phyloP scores from a whole-genome alignment of 2,797 vertebrate species.

The Anniella stebbinsi region DNA sequence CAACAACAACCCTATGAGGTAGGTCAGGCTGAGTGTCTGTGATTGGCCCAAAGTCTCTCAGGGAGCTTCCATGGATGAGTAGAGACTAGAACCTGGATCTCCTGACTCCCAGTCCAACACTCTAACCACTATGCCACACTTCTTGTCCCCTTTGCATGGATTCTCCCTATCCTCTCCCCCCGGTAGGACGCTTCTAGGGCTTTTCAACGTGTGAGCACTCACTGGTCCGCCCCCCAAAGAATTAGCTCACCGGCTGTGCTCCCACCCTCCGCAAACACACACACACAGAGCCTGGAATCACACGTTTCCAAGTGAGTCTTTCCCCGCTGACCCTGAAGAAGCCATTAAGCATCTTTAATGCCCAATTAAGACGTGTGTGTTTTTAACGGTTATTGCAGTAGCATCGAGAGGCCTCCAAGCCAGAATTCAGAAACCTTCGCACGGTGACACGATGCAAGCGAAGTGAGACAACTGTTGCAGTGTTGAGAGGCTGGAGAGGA shows the following conservation, averaged over 20 bases:
- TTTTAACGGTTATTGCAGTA: background rate
- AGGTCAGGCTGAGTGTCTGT: too few relatives aligned
- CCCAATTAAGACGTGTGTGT: conserved; percentile 9
- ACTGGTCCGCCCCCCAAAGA: background rate
- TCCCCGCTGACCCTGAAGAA: background rate
- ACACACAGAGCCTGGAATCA: background rate
- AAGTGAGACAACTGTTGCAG: background rate
- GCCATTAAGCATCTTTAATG: conserved; percentile 16
- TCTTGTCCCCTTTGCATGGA: too few relatives aligned
- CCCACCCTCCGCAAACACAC: too few relatives aligned
- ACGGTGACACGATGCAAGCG: background rate
- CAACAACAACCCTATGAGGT: too few relatives aligned
- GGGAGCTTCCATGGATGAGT: too few relatives aligned
- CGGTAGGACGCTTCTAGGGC: background rate
- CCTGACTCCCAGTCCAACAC: too few relatives aligned
- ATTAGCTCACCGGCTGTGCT: too few relatives aligned
- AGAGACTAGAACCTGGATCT: too few relatives aligned
- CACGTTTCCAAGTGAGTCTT: background rate
- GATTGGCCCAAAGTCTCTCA: too few relatives aligned
- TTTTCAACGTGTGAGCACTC: background rate
- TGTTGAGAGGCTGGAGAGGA: background rate
- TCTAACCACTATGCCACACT: too few relatives aligned
- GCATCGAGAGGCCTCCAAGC: background rate
- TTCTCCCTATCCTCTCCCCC: too few relatives aligned
- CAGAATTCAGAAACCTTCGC: background rate